These are phyloP conservation scores for Amblyopsis rosae DNA, from an alignment of 2,113 vertebrate genomes.

Conservation along the genomic window DNA sequence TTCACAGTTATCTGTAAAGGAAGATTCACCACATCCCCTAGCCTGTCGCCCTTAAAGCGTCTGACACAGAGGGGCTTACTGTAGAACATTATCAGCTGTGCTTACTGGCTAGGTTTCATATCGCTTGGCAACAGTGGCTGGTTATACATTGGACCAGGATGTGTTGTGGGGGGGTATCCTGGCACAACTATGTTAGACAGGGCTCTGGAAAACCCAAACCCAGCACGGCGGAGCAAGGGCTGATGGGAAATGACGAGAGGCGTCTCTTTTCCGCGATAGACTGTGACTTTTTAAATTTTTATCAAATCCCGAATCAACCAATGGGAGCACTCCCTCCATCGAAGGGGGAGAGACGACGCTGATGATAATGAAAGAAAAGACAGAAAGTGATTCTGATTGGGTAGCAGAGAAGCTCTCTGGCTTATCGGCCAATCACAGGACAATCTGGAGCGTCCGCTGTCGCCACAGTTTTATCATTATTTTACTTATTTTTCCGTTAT, in stretches of 20 bases:
- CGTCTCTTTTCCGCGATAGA: no score
- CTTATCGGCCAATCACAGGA: constrained; percentile 51
- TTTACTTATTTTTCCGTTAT: no score
- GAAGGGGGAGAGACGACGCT: constrained; percentile 6
- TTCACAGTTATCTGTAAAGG: background rate
- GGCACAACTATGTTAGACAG: no score
- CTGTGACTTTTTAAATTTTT: constrained; percentile 22
- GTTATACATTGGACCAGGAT: background rate
- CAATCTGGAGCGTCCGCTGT: no score
- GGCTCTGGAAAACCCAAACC: no score
- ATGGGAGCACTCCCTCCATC: constrained; percentile 19
- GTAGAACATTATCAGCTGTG: background rate
- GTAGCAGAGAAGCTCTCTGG: constrained; percentile 4
- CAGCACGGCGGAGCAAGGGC: constrained; percentile 9
- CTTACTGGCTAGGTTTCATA: background rate
- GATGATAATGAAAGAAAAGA: constrained; percentile 9
- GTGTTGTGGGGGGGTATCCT: no score
- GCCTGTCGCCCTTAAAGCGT: no score
- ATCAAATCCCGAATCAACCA: constrained; percentile 22
- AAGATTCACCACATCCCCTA: background rate
- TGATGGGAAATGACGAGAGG: constrained; percentile 36
- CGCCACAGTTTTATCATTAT: no score
- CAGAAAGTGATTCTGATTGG: background rate
- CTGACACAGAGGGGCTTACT: no score
- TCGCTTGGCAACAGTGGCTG: background rate